Conservation (phyloP, 2,888 invertebrate species). For the Melipona bicolor region DNA sequence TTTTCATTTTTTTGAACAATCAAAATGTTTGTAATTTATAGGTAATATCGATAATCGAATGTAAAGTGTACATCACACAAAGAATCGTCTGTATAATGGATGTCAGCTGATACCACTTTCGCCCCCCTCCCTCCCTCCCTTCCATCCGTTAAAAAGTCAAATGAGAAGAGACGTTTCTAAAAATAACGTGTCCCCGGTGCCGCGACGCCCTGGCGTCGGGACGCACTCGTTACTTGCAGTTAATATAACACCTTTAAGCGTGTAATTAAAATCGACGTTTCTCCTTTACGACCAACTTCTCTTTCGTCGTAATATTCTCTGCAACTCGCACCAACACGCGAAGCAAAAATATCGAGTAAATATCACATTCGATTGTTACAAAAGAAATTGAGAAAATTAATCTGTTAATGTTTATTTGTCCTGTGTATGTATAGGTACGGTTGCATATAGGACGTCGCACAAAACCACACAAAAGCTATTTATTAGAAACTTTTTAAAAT, state of each 20-base stretch:
- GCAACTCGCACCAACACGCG: background rate
- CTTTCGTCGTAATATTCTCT: background rate
- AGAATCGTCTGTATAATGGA: constrained; percentile 34
- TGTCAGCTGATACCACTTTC: constrained; percentile 68
- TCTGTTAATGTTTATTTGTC: background rate
- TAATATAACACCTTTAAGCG: constrained; percentile 37
- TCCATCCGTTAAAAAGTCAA: constrained; percentile 50
- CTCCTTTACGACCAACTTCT: background rate
- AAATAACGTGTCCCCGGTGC: constrained; percentile 64
- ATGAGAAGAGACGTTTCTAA: constrained; percentile 67
- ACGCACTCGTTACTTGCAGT: constrained; percentile 52
- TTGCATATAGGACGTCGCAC: constrained; percentile 6
- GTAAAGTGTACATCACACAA: background rate
- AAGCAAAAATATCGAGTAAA: background rate
- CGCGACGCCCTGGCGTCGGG: constrained; percentile 67
- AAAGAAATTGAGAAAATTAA: background rate
- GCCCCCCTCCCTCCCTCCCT: no score
- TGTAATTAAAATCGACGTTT: constrained; percentile 36
- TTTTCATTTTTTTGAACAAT: no score
- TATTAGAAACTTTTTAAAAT: background rate
- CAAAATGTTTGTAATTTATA: background rate
- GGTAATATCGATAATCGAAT: background rate
- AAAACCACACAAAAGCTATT: constrained; percentile 7
- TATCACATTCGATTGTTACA: background rate
- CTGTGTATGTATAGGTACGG: constrained; percentile 4